Conservation (phyloP, 2,888 invertebrate genomes). For the Hirtodrosophila confusa region DNA sequence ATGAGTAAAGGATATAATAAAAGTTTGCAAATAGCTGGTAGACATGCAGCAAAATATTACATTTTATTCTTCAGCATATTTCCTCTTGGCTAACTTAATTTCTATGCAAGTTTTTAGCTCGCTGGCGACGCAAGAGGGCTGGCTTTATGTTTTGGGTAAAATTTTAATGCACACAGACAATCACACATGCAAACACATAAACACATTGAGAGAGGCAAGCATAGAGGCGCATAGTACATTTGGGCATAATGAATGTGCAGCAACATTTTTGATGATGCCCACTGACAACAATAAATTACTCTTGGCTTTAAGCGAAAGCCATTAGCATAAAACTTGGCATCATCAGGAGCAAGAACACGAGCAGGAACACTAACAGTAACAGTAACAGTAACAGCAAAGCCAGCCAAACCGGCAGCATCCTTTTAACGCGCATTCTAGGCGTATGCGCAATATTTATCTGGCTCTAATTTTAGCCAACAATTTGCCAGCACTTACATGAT, state of each 20-base stretch:
- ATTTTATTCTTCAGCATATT: conserved; percentile 55
- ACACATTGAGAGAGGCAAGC: conserved; percentile 1
- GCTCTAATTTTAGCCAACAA: conserved; percentile 80
- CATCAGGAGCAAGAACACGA: conserved; percentile 46
- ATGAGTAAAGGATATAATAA: conserved; percentile 19
- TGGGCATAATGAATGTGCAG: conserved; percentile 80
- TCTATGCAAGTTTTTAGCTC: conserved; percentile 68
- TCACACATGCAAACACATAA: conserved; percentile 18
- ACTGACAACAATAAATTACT: conserved; percentile 81
- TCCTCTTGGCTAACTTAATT: conserved; percentile 73
- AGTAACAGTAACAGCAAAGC: conserved; percentile 19
- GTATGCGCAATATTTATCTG: conserved; percentile 80
- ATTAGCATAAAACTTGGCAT: conserved; percentile 81
- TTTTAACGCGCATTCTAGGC: conserved; percentile 67
- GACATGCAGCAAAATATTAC: conserved; percentile 49
- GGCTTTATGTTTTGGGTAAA: conserved; percentile 69
- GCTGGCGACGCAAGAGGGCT: conserved; percentile 24
- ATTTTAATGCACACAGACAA: conserved; percentile 70
- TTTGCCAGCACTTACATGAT: conserved; percentile 78
- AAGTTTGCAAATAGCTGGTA: conserved; percentile 41
- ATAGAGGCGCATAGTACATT: conserved; percentile 50
- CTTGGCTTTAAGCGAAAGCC: conserved; percentile 80
- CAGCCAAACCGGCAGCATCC: conserved; percentile 33
- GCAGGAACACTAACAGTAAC: conserved; percentile 15
- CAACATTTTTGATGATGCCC: conserved; percentile 80